Base-by-base conservation (phyloP, 1,140 invertebrate species). In the Neotoxoptera formosana region DNA sequence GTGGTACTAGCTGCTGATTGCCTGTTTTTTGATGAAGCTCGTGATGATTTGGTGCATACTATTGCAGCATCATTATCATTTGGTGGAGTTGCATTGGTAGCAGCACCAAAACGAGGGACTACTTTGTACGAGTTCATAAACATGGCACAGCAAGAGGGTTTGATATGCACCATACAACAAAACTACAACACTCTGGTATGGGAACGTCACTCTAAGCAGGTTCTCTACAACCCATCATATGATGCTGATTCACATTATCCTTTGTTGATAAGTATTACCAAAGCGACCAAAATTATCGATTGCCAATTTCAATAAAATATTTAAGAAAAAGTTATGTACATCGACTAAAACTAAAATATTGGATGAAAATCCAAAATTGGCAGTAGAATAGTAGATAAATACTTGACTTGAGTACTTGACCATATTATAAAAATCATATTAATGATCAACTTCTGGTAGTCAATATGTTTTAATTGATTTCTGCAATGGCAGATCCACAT, bases 11-110 rank as follows among this genome's bases (percentile, higher is more conserved):
- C 97, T 94, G 97, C 97, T 20, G 97, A 98, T 95, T 98, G 98
- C 95, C 95, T 98, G 84, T 98, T 98, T 95, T 98, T 98, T 95
- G 97, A 98, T 95, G 97, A 98, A 86, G 96, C 96, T 1, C 95
- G 97, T 90, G 95, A 96, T 56, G 97, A 97, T 94, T 95, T 98
- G 34, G 96, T 97, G 47, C 96, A 96, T 89, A 97, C 97, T 83
- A 97, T 98, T 86, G 96, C 96, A 95, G 95, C 96, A 90, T 96
- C 96, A 94, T 94, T 98, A 93, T 96, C 96, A n/a, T 95, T 96
- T 41, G 95, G 96, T 94, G 97, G 97, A 2, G 93, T 96, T 34
- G 97, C 96, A 1, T 95, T 97, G 84, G 96, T 98, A 30, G 97
- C 98, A 96, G 97, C 98, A 21, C 98, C 98, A 9, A 95, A 96